phyloP scores from a whole-genome alignment of 1,140 invertebrate genomes.

The Archegozetes longisetosus region DNA sequence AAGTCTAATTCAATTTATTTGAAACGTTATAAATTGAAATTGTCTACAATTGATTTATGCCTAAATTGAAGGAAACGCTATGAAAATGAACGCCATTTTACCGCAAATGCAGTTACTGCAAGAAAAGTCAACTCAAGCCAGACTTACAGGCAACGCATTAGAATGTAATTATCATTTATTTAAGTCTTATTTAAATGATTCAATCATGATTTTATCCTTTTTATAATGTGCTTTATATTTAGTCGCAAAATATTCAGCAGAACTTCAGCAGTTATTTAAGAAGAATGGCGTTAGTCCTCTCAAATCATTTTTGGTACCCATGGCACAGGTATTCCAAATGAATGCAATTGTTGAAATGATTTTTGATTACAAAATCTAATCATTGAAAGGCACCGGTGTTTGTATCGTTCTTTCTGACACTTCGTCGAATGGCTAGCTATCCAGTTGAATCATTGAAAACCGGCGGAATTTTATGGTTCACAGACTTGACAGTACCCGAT shows the following conservation, averaged over 20 bases:
- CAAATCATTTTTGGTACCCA: slow-evolving; percentile 58
- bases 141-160: slow-evolving; percentile 56
- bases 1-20: not conserved
- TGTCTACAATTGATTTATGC: too few species aligned
- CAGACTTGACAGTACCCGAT: slow-evolving; percentile 74
- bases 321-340: slow-evolving; percentile 45
- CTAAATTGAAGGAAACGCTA: slow-evolving; percentile 40
- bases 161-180: slow-evolving; percentile 37
- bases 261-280: slow-evolving; percentile 62
- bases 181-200: not conserved
- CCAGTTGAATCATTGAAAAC: slow-evolving; percentile 70
- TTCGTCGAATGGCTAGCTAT: slow-evolving; percentile 63
- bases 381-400: slow-evolving; percentile 66
- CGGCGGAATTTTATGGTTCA: slow-evolving; percentile 86
- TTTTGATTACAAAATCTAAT: slow-evolving; percentile 20
- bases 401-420: slow-evolving; percentile 69
- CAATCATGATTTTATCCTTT: too few species aligned
- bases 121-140: slow-evolving; percentile 60
- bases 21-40: too few species aligned
- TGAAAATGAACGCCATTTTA: slow-evolving; percentile 58
- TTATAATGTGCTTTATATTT: too few species aligned
- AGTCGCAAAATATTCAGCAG: slow-evolving; percentile 49
- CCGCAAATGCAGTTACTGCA: slow-evolving; percentile 63
- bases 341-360: slow-evolving; percentile 19
- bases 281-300: slow-evolving; percentile 59